Evolutionary conservation across 2,113 vertebrate genomes (phyloP), one percentile per base, ranked within the genome.

Genomic region (Mastomys coucha): DNA sequence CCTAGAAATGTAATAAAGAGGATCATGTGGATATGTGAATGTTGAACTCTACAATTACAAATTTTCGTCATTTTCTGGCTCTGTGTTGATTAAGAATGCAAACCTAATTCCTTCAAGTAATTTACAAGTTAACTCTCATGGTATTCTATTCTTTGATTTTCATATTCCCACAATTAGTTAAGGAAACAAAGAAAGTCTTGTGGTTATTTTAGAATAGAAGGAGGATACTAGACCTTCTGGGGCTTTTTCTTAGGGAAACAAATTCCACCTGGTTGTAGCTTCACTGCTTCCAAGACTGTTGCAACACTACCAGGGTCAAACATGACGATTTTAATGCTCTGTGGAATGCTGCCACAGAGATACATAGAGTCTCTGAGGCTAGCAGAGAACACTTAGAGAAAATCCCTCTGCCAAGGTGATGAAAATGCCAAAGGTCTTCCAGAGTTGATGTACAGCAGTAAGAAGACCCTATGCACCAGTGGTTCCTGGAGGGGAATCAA

Each of bases 361-460:
- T 95, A 96, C 69, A 90, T 96, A 96, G 96, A 96, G 96, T 95
- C 97, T 96, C 97, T 63, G 91, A 91, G 91, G 97, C 96, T 56
- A 53, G 85, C 89, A 94, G 89, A 97, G 98, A 95, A 96, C 93
- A 96, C 94, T 96, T 91, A 93, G 93, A 97, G 84, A 97, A 98
- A 98, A 90, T 65, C 39, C 96, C 77, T 95, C 93, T 97, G 96
- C 77, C 96, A 98, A 98, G 91, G 98, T 97, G 96, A 98, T 97
- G 97, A 98, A 98, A 98, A 97, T 93, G 76, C 75, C 97, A 97
- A 97, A 94, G 86, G 96, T 81, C 91, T 95, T 96, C 98, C 98
- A 98, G 96, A 84, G 63, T 31, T 97, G 96, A 97, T 98, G 97
- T 98, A 98, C 97, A 97, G 97, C 97, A 94, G 96, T 95, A 97